These are phyloP conservation scores for Eulithis prunata DNA, from an alignment of 2,888 invertebrate species.

Conservation along the genomic window DNA sequence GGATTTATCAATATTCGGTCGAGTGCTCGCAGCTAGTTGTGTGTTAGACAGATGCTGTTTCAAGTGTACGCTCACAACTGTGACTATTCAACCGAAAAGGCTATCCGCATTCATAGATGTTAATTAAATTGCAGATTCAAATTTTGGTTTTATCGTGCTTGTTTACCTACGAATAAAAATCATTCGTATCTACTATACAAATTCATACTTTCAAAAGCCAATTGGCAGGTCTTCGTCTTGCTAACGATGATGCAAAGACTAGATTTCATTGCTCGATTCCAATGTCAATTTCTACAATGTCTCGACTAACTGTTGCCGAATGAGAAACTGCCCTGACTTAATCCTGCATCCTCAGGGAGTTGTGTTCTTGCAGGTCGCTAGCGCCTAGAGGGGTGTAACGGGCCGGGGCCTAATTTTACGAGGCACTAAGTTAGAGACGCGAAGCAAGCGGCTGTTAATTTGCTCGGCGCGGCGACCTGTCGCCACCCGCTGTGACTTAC, in stretches of 20 bases:
- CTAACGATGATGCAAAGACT: slow-evolving; percentile 25
- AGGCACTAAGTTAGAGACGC: slow-evolving; percentile 80
- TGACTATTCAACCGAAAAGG: slow-evolving; percentile 59
- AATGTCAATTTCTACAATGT: slow-evolving; percentile 19
- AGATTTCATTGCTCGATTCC: slow-evolving; percentile 29
- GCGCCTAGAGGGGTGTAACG: slow-evolving; percentile 72
- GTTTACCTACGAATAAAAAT: too few species aligned
- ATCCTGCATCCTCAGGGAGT: slow-evolving; percentile 61
- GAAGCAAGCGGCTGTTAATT: slow-evolving; percentile 81
- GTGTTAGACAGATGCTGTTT: slow-evolving; percentile 64
- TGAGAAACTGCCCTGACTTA: slow-evolving; percentile 62
- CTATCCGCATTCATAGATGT: slow-evolving; percentile 44
- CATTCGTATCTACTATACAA: neutral
- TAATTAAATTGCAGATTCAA: slow-evolving; percentile 30
- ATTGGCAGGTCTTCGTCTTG: slow-evolving; percentile 1
- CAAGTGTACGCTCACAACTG: slow-evolving; percentile 58
- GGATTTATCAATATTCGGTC: slow-evolving; percentile 67
- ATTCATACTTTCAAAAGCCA: slow-evolving; percentile 2
- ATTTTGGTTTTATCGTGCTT: slow-evolving; percentile 11
- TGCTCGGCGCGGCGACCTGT: slow-evolving; percentile 75
- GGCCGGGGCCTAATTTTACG: slow-evolving; percentile 81
- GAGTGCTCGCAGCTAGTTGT: slow-evolving; percentile 61
- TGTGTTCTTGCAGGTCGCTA: slow-evolving; percentile 48
- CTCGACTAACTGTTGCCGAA: slow-evolving; percentile 53
- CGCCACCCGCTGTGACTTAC: slow-evolving; percentile 81